phyloP scores from a whole-genome alignment of 2,797 vertebrate genomes.

The Pipistrellus pygmaeus region DNA sequence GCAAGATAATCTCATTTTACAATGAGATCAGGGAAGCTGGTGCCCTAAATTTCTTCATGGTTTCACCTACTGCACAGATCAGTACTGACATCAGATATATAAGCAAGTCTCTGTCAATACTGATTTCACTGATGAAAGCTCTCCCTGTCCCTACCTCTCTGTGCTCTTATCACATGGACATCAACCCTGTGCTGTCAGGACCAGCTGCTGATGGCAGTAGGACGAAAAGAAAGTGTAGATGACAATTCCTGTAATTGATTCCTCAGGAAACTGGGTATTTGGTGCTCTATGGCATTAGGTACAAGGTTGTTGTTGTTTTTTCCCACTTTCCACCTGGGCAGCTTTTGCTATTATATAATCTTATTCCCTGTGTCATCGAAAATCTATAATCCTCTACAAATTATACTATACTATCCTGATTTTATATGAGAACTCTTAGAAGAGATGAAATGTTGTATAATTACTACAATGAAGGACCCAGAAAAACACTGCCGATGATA shows the following conservation, averaged over 20 bases:
- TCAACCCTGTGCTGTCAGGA: not conserved
- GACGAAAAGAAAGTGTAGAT: not conserved
- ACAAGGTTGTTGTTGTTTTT: not conserved
- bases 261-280: not conserved
- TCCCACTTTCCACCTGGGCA: not conserved
- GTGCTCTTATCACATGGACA: not conserved
- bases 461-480: slow-evolving; percentile 49
- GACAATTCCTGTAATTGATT: not conserved
- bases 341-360: not conserved
- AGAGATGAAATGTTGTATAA: slow-evolving; percentile 61
- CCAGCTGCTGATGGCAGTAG: not conserved
- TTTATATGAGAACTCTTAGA: slow-evolving; percentile 28
- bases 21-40: not conserved
- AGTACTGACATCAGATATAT: not conserved
- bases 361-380: slow-evolving; percentile 8
- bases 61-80: not conserved
- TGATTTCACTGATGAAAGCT: not conserved
- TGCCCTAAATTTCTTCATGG: not conserved
- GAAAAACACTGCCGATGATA: slow-evolving; percentile 19
- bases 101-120: not conserved
- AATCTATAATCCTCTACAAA: slow-evolving; percentile 21
- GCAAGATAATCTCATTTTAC: slow-evolving; percentile 14
- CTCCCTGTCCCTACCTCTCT: not conserved
- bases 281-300: not conserved
- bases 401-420: slow-evolving; percentile 53